These are phyloP conservation scores for Helostoma temminkii DNA, from an alignment of 2,797 vertebrate genomes.

Conservation along the genomic window DNA sequence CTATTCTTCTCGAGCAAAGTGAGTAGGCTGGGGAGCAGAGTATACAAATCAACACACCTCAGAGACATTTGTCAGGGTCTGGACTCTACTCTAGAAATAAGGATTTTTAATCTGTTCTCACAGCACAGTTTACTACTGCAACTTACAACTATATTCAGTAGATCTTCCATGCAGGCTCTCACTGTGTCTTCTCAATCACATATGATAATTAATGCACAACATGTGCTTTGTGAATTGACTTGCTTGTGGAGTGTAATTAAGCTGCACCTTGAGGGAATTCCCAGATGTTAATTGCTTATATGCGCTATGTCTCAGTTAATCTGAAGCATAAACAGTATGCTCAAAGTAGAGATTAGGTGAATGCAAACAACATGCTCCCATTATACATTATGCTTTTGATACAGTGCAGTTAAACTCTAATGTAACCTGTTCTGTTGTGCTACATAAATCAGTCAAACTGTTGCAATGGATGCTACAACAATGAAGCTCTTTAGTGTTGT, in stretches of 20 bases:
- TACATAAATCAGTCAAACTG: slow-evolving; percentile 8
- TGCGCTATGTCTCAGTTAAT: slow-evolving; percentile 16
- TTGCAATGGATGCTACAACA: neutral
- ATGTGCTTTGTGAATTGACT: slow-evolving; percentile 15
- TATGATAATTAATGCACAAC: slow-evolving; percentile 31
- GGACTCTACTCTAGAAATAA: neutral
- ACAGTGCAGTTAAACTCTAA: too few species aligned
- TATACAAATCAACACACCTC: slow-evolving; percentile 44
- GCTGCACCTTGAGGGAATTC: slow-evolving; percentile 46
- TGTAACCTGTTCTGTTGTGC: too few species aligned
- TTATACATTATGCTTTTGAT: too few species aligned
- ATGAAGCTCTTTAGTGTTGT: neutral
- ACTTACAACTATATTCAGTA: slow-evolving; percentile 8
- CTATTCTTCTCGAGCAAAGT: slow-evolving; percentile 18
- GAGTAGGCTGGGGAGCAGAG: neutral
- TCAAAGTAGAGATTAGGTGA: slow-evolving; percentile 1
- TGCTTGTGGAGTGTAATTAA: slow-evolving; percentile 33
- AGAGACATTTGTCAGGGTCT: slow-evolving; percentile 37
- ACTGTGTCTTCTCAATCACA: slow-evolving; percentile 36
- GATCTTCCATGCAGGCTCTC: neutral
- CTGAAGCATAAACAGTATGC: slow-evolving; percentile 11
- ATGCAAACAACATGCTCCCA: neutral
- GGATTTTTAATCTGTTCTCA: slow-evolving; percentile 37
- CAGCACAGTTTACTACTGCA: slow-evolving; percentile 11
- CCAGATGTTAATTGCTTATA: slow-evolving; percentile 42